Conservation (phyloP, 2,888 invertebrate genomes). For the Myopa tessellatipennis region DNA sequence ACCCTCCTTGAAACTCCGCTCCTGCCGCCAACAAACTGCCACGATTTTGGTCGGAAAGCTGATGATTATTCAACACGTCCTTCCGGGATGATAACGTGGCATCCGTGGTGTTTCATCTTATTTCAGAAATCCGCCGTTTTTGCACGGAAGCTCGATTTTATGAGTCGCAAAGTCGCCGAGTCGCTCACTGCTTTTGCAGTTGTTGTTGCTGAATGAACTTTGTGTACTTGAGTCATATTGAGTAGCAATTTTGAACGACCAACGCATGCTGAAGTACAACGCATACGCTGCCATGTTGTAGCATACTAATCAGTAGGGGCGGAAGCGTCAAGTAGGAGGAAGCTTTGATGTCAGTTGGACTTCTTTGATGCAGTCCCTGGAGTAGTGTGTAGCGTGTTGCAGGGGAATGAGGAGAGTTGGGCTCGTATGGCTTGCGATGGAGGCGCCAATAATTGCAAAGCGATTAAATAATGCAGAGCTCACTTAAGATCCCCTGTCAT, state of each 20-base stretch:
- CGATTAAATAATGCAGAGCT: slow-evolving; percentile 1
- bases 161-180: background rate
- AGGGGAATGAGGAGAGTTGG: background rate
- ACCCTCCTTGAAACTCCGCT: too few species aligned
- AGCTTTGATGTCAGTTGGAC: background rate
- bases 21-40: too few species aligned
- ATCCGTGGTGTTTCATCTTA: slow-evolving; percentile 4
- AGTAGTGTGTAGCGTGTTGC: background rate
- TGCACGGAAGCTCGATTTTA: background rate
- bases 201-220: background rate
- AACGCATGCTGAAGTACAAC: slow-evolving; percentile 9
- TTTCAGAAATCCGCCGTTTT: slow-evolving; percentile 5
- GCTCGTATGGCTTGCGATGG: background rate
- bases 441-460: background rate
- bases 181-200: slow-evolving; percentile 15
- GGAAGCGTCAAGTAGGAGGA: background rate
- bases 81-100: slow-evolving; percentile 53
- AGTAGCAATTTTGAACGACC: slow-evolving; percentile 6
- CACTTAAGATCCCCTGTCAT: background rate
- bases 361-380: slow-evolving; percentile 16
- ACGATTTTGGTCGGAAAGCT: slow-evolving; percentile 19
- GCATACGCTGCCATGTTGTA: background rate
- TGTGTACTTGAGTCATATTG: background rate
- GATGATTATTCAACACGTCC: slow-evolving; percentile 65
- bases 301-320: slow-evolving; percentile 22